Evolutionary conservation across 2,888 invertebrate genomes (phyloP).

Genomic region (Hydraecia micacea): DNA sequence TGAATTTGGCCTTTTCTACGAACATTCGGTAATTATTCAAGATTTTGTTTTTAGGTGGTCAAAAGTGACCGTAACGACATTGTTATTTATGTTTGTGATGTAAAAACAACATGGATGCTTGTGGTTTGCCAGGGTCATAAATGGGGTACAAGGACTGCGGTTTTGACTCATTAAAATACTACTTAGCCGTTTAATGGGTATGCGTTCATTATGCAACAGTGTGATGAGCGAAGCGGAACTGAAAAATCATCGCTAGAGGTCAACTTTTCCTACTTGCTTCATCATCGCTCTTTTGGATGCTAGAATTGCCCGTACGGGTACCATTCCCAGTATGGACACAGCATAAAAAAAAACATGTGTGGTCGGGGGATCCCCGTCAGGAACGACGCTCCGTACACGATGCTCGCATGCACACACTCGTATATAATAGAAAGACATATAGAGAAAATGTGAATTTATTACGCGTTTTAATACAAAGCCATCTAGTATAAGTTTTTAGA

Average conservation of each 20-base stretch:
- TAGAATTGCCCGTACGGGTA: background rate
- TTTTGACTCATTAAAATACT: conserved; percentile 29
- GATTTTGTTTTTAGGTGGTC: conserved; percentile 1
- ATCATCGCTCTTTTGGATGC: too few species aligned
- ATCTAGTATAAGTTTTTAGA: background rate
- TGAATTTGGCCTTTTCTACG: conserved; percentile 16
- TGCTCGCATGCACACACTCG: too few species aligned
- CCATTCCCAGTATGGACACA: background rate
- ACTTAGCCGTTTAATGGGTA: background rate
- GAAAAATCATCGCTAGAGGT: background rate
- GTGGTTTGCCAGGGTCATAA: conserved; percentile 43
- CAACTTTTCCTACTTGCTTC: background rate
- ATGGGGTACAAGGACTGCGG: conserved; percentile 35
- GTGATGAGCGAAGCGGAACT: background rate
- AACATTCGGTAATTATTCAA: conserved; percentile 7
- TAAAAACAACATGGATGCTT: conserved; percentile 19
- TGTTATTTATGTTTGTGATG: conserved; percentile 5
- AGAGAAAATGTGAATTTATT: too few species aligned
- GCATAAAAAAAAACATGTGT: background rate
- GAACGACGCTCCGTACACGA: too few species aligned
- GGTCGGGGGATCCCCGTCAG: too few species aligned
- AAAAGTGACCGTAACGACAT: conserved; percentile 19
- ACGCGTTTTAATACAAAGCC: too few species aligned
- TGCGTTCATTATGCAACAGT: background rate
- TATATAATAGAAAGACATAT: too few species aligned